Evolutionary conservation across 1,140 invertebrate species (phyloP).

Genomic region (Latrodectus geometricus): DNA sequence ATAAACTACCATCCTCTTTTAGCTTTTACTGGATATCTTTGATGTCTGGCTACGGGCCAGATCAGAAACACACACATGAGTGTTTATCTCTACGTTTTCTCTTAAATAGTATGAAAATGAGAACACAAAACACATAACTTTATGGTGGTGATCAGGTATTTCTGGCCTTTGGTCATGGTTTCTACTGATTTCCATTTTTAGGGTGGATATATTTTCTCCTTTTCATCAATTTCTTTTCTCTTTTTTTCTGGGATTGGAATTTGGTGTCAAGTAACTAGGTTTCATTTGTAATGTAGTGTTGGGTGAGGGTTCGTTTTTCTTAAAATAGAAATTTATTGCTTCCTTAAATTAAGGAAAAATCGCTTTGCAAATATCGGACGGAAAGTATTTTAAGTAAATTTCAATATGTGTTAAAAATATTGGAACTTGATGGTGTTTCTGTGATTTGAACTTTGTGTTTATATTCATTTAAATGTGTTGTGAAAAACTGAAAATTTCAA

Average conservation of each 20-base stretch:
- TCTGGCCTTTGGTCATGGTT: constrained; percentile 23
- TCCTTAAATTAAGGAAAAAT: no score
- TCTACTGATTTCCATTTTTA: constrained; percentile 16
- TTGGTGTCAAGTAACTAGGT: no score
- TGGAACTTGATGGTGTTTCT: no score
- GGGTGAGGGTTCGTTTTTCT: no score
- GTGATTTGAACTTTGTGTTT: no score
- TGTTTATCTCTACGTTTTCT: constrained; percentile 17
- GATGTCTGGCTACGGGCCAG: constrained; percentile 28
- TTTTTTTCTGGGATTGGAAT: neutral
- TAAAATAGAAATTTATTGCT: no score
- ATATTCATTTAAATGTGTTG: no score
- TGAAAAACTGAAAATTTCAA: no score
- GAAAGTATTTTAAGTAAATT: no score
- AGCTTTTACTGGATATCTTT: constrained; percentile 18
- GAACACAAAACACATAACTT: constrained; percentile 20
- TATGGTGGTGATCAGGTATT: constrained; percentile 32
- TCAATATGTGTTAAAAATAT: no score
- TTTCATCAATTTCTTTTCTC: neutral
- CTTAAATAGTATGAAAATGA: constrained; percentile 32
- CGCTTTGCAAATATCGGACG: no score
- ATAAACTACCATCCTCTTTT: constrained; percentile 34
- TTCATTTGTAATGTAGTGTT: no score
- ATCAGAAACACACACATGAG: neutral
- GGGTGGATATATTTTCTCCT: neutral